phyloP scores from a whole-genome alignment of 1,140 invertebrate genomes.

The Brachionus rotundiformis region DNA sequence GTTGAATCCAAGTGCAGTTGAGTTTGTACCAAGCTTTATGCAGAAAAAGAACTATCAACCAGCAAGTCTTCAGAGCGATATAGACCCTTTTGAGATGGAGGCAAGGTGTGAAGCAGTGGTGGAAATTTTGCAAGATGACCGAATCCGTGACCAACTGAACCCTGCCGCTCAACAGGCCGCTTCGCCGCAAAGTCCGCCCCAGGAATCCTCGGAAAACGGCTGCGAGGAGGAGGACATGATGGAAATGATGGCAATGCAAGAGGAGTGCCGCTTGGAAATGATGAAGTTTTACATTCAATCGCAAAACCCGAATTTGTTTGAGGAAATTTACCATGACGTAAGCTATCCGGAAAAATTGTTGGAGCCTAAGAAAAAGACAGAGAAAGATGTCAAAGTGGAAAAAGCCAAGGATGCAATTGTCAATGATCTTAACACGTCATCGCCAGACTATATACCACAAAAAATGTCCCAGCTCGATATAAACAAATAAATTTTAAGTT shows the following conservation, averaged over 20 bases:
- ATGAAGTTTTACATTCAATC: slow-evolving; percentile 52
- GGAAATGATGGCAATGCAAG: slow-evolving; percentile 52
- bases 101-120: slow-evolving; percentile 36
- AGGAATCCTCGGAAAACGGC: not conserved
- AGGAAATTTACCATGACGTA: slow-evolving; percentile 47
- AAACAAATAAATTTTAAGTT: slow-evolving; percentile 1
- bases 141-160: slow-evolving; percentile 7
- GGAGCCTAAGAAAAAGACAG: not conserved
- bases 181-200: not conserved
- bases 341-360: slow-evolving; percentile 36
- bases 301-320: slow-evolving; percentile 42
- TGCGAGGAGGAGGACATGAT: slow-evolving; percentile 42
- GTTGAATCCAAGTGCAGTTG: slow-evolving; percentile 28
- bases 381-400: slow-evolving; percentile 24
- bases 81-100: slow-evolving; percentile 41
- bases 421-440: not conserved
- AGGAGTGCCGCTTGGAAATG: slow-evolving; percentile 49
- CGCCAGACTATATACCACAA: not conserved
- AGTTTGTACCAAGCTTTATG: slow-evolving; percentile 45
- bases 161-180: not conserved
- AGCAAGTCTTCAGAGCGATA: not conserved
- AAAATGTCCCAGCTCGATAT: not conserved
- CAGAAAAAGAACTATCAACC: not conserved
- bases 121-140: slow-evolving; percentile 31
- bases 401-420: not conserved